Base-by-base conservation (phyloP, 1,140 invertebrate genomes). In the Dryas iulia region DNA sequence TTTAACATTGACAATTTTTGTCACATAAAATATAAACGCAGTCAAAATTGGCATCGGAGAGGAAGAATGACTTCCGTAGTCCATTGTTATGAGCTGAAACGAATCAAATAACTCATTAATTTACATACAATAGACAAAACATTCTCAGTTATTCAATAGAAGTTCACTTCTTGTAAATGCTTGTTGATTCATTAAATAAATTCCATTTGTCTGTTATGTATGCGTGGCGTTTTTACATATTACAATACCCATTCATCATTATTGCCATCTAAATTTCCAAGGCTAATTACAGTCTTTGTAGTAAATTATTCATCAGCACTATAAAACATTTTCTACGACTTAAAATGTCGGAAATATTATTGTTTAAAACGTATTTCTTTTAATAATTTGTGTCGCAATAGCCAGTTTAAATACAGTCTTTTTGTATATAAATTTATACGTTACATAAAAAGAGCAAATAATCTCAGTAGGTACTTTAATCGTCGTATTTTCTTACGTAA, bases 71-170 rank as follows among this genome's bases (percentile, higher is more conserved):
- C 65, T 66, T 66, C 65, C 65, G 65, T 28, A 21, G 56, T 12
- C 33, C 7, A 54, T 60, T 59, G 65, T 66, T 59, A 66, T 28
- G 25, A 52, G 30, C 56, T 35, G 33, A 58, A 59, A 54, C 62
- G 62, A 71, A 61, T 61, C 63, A 71, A 65, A 71, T 65, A 66
- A 66, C 28, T 71, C 59, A 47, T 65, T 60, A 66, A 71, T 71
- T 71, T 60, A 66, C 69, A 71, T 71, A 71, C 69, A 71, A 71
- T 71, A 61, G 63, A 59, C 58, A 52, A 59, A 59, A 69, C 56
- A 71, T 56, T 33, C 62, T 62, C 39, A 12, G 14, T 18, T 53
- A 62, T 62, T 62, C 59, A 52, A 23, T 62, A 62, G n/a, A 28
- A 53, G 39, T 62, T 18, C 26, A 62, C 39, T 62, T 62, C 59